Conservation (phyloP, 1,140 invertebrate genomes). For the Neotoxoptera formosana region DNA sequence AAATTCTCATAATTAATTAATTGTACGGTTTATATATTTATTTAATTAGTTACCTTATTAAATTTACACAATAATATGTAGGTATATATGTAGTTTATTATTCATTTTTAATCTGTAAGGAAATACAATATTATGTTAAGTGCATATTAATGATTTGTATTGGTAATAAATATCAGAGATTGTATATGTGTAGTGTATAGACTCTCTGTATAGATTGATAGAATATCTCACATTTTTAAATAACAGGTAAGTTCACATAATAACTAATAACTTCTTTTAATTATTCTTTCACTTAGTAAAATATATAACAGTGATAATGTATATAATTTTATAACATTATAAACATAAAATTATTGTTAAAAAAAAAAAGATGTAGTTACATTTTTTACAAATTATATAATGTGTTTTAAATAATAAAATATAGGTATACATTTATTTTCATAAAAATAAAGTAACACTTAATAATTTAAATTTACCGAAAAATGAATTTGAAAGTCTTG, state of each 20-base stretch:
- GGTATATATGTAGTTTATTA: background rate
- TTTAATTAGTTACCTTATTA: background rate
- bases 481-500: too few relatives aligned
- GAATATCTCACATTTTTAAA: background rate
- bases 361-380: too few relatives aligned
- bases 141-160: background rate
- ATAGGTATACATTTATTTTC: background rate
- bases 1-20: background rate
- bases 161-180: background rate
- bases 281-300: too few relatives aligned
- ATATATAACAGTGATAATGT: too few relatives aligned
- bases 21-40: background rate
- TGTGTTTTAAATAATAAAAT: too few relatives aligned
- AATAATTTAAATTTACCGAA: background rate
- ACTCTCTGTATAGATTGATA: too few relatives aligned
- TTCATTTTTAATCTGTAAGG: background rate
- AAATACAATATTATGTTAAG: background rate
- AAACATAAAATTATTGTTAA: too few relatives aligned
- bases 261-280: too few relatives aligned
- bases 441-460: background rate
- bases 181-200: background rate
- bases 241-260: too few relatives aligned
- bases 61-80: background rate
- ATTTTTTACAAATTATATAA: too few relatives aligned
- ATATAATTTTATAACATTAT: too few relatives aligned